These are phyloP conservation scores for Cryptosula pallasiana DNA, from an alignment of 2,888 invertebrate species.

Conservation along the genomic window DNA sequence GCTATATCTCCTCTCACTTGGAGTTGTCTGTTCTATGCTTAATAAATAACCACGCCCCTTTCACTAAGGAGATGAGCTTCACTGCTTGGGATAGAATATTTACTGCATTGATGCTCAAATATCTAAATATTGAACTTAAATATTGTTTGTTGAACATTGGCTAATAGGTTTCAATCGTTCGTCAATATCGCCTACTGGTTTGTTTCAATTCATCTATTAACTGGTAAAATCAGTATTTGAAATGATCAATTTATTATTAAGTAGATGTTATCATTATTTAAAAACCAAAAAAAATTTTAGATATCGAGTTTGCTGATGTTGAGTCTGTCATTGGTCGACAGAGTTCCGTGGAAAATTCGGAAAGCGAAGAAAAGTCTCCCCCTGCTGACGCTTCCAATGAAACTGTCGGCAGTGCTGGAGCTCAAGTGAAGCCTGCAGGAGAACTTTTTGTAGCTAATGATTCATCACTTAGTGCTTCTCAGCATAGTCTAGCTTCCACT, in stretches of 20 bases:
- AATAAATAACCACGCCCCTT: too few relatives aligned
- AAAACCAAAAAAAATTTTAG: neutral
- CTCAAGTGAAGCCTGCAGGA: neutral
- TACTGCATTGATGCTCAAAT: neutral
- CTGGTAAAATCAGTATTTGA: neutral
- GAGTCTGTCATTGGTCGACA: neutral
- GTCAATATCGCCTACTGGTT: neutral
- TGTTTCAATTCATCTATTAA: too few relatives aligned
- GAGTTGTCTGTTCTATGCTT: too few relatives aligned
- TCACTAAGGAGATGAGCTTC: neutral
- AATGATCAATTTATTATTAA: neutral
- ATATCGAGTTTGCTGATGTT: conserved; percentile 5
- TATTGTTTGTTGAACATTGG: too few relatives aligned
- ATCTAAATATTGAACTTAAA: neutral
- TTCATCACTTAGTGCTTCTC: neutral
- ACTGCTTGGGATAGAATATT: neutral
- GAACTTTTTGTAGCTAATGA: neutral
- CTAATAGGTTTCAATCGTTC: too few relatives aligned
- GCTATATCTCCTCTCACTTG: too few relatives aligned
- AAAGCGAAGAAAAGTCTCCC: too few relatives aligned
- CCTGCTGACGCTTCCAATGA: neutral
- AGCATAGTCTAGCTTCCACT: neutral
- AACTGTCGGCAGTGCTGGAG: neutral
- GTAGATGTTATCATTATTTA: too few relatives aligned
- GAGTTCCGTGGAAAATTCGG: neutral